Percentiles rank a stretch among this genome's conserved stretches.
These are phyloP conservation scores for Arrhamphus sclerolepis DNA, from an alignment of 2,797 vertebrate species.

Conservation along the genomic window DNA sequence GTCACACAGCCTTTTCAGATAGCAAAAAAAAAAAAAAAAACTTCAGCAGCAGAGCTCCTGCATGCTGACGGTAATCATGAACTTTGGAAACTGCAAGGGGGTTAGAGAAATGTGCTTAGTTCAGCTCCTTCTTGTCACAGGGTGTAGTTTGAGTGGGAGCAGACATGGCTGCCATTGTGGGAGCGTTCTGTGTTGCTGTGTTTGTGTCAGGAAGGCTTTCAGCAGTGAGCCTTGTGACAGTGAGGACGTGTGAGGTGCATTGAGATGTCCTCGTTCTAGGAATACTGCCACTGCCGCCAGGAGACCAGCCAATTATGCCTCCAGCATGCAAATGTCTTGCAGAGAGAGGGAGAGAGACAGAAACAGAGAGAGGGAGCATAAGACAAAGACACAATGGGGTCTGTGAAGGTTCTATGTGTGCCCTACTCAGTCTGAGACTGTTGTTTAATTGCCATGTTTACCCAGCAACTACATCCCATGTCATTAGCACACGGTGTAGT, in stretches of 20 bases:
- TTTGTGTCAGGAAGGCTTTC: conserved; percentile 95
- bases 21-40: conserved; percentile 78
- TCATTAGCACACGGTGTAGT: conserved; percentile 83
- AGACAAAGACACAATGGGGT: conserved; percentile 80
- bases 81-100: conserved; percentile 79
- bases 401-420: conserved; percentile 76
- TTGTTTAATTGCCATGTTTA: conserved; percentile 86
- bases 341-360: conserved; percentile 50
- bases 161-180: conserved; percentile 91
- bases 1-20: conserved; percentile 60
- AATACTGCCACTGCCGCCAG: conserved; percentile 84
- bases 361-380: conserved; percentile 55
- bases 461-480: conserved; percentile 80
- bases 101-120: conserved; percentile 84
- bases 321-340: conserved; percentile 83
- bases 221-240: conserved; percentile 90
- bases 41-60: conserved; percentile 75
- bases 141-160: conserved; percentile 86
- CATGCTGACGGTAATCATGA: conserved; percentile 79
- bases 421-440: conserved; percentile 77
- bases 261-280: conserved; percentile 96
- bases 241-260: conserved; percentile 90
- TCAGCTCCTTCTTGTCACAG: conserved; percentile 86
- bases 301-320: conserved; percentile 88
- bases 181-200: conserved; percentile 88